Evolutionary conservation across 2,113 vertebrate species (phyloP).

Genomic region (Dipodomys ordii): DNA sequence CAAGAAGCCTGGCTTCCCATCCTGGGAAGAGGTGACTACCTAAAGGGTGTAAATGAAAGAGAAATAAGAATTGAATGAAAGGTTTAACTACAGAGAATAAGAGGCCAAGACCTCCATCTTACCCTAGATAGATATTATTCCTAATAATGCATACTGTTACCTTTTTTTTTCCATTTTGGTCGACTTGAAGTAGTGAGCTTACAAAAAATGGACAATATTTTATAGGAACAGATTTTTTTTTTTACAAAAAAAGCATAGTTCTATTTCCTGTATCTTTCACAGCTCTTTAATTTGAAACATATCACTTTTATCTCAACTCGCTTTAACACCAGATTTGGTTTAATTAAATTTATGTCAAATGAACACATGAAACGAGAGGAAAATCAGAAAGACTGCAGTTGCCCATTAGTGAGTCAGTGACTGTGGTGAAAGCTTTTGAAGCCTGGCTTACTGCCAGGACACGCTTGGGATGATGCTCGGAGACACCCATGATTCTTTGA

Average conservation of each 20-base stretch:
- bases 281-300: slow-evolving; percentile 90
- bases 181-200: slow-evolving; percentile 84
- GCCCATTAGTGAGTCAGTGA: slow-evolving; percentile 92
- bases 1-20: slow-evolving; percentile 85
- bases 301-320: slow-evolving; percentile 91
- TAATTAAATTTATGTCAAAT: slow-evolving; percentile 94
- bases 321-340: slow-evolving; percentile 92
- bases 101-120: slow-evolving; percentile 89
- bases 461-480: slow-evolving; percentile 89
- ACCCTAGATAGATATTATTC: slow-evolving; percentile 89
- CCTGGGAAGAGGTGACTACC: slow-evolving; percentile 90
- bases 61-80: slow-evolving; percentile 87
- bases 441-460: slow-evolving; percentile 91
- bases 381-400: slow-evolving; percentile 92
- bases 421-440: slow-evolving; percentile 92
- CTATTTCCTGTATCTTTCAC: slow-evolving; percentile 89
- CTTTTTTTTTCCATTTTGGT: slow-evolving; percentile 73
- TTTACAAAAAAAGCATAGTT: slow-evolving; percentile 74
- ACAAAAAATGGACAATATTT: slow-evolving; percentile 88
- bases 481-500: slow-evolving; percentile 91
- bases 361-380: slow-evolving; percentile 91
- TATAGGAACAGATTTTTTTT: slow-evolving; percentile 86
- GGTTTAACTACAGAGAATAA: slow-evolving; percentile 88
- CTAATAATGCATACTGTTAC: slow-evolving; percentile 88
- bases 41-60: slow-evolving; percentile 89